These are phyloP conservation scores for Grammomys dolichurus DNA, from an alignment of 2,113 vertebrate genomes.

Conservation along the genomic window DNA sequence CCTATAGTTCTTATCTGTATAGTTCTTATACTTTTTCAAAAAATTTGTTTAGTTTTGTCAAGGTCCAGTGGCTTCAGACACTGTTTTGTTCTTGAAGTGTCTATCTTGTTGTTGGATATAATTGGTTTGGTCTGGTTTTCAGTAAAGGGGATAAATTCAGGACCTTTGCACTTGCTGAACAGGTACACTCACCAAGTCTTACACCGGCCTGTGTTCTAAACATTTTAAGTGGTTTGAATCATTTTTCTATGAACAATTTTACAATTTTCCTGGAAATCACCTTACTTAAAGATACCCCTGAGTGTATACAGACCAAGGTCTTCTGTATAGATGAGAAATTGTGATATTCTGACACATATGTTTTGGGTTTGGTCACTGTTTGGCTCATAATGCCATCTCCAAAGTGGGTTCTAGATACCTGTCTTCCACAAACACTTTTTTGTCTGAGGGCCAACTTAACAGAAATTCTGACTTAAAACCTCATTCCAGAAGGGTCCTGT, in stretches of 20 bases:
- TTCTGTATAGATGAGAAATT: background rate
- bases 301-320: background rate
- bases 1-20: background rate
- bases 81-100: background rate
- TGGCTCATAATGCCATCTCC: background rate
- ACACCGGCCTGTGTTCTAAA: background rate
- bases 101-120: background rate
- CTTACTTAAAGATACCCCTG: background rate
- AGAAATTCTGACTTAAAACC: background rate
- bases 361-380: background rate
- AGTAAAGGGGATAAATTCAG: background rate
- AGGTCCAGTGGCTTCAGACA: background rate
- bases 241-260: background rate
- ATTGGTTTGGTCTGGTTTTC: background rate
- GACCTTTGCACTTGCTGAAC: background rate
- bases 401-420: background rate
- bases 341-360: background rate
- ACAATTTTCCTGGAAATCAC: background rate
- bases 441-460: background rate
- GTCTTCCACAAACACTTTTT: background rate
- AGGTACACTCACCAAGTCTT: background rate
- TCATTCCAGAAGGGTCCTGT: background rate
- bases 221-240: constrained; percentile 9
- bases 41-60: constrained; percentile 38
- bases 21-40: background rate